Percentiles rank a stretch among this genome's conserved stretches.
Conservation (phyloP, 2,113 vertebrate species). For the Tympanuchus pallidicinctus region DNA sequence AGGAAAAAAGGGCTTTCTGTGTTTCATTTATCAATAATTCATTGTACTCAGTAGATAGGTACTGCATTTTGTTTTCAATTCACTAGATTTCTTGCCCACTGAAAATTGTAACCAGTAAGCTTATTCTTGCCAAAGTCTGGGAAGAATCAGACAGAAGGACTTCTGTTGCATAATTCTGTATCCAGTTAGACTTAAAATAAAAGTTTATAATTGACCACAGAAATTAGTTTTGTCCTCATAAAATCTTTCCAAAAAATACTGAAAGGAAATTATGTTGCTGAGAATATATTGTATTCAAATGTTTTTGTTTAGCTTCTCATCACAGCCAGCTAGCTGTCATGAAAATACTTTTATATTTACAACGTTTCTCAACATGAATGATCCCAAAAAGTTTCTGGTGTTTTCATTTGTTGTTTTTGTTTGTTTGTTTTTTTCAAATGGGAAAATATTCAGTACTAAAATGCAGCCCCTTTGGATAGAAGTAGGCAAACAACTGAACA, state of each 20-base stretch:
- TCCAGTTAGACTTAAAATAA: constrained; percentile 70
- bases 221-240: constrained; percentile 69
- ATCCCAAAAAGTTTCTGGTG: constrained; percentile 3
- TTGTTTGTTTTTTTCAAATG: neutral
- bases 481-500: neutral
- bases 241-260: constrained; percentile 68
- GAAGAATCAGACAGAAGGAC: constrained; percentile 72
- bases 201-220: constrained; percentile 67
- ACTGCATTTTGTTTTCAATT: constrained; percentile 43
- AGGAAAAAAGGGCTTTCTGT: neutral
- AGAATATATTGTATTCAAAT: constrained; percentile 63
- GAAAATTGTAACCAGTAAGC: constrained; percentile 58
- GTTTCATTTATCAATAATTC: neutral
- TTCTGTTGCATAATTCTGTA: constrained; percentile 66
- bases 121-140: constrained; percentile 60
- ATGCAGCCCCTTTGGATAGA: neutral
- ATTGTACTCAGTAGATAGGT: neutral
- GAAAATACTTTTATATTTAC: constrained; percentile 44
- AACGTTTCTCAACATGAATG: constrained; percentile 28
- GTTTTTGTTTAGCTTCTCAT: constrained; percentile 62
- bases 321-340: constrained; percentile 52
- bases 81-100: constrained; percentile 14
- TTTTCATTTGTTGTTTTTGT: neutral
- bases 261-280: constrained; percentile 66
- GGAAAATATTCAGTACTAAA: constrained; percentile 1